These are phyloP conservation scores for Zaprionus ghesquierei DNA, from an alignment of 1,140 invertebrate genomes.

Conservation along the genomic window DNA sequence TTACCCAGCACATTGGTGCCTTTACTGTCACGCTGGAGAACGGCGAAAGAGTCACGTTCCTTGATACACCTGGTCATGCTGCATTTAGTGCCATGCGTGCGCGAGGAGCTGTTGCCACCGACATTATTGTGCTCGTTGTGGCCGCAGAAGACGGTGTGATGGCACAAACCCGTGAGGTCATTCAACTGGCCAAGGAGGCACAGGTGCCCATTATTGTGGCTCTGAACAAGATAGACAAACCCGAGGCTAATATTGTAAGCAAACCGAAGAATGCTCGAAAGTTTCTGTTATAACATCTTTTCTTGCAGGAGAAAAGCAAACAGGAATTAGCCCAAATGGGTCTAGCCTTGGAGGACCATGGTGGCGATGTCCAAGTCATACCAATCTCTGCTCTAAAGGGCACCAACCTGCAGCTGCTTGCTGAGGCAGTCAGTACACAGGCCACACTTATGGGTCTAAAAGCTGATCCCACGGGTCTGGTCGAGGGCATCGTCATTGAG, in stretches of 20 bases:
- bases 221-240: conserved; percentile 99
- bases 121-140: conserved; percentile 98
- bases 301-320: conserved; percentile 88
- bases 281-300: neutral
- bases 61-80: conserved; percentile 99
- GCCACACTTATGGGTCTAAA: conserved; percentile 95
- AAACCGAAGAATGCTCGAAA: neutral
- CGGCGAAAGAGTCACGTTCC: conserved; percentile 93
- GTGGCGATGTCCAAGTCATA: conserved; percentile 96
- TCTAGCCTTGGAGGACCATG: conserved; percentile 92
- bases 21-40: conserved; percentile 91
- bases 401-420: conserved; percentile 90
- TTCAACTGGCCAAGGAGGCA: conserved; percentile 89
- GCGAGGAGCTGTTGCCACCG: conserved; percentile 95
- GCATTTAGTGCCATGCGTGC: conserved; percentile 96
- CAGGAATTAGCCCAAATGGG: conserved; percentile 89
- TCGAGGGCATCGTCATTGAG: conserved; percentile 96
- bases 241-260: conserved; percentile 92
- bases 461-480: conserved; percentile 90
- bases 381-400: conserved; percentile 95
- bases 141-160: conserved; percentile 99
- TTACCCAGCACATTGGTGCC: conserved; percentile 99
- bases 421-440: conserved; percentile 93
- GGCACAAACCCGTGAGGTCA: conserved; percentile 96
- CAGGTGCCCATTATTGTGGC: conserved; percentile 98